phyloP scores from a whole-genome alignment of 2,888 invertebrate genomes.

The Phortica okadai region DNA sequence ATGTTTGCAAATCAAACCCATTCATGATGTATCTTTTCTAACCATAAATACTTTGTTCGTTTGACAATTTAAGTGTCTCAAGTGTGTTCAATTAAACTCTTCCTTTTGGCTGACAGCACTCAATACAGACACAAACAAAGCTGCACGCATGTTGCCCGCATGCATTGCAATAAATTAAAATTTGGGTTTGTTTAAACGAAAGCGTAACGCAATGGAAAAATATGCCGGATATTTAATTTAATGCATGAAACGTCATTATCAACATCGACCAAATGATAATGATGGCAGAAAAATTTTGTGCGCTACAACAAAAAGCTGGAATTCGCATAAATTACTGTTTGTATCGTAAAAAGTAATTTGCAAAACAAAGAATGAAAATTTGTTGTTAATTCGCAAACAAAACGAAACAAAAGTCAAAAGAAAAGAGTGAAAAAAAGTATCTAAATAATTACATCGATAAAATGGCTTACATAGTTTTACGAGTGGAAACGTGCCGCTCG shows the following conservation, averaged over 20 bases:
- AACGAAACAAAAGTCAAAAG: background rate
- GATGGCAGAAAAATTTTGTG: constrained; percentile 29
- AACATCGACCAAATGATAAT: constrained; percentile 24
- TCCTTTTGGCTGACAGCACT: constrained; percentile 48
- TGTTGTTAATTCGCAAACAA: background rate
- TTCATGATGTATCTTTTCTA: no score
- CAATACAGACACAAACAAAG: constrained; percentile 38
- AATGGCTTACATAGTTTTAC: constrained; percentile 7
- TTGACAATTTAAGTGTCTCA: no score
- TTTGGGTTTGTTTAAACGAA: background rate
- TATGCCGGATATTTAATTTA: constrained; percentile 66
- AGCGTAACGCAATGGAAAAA: constrained; percentile 42
- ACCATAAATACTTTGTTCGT: no score
- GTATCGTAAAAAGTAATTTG: constrained; percentile 9
- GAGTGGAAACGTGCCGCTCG: constrained; percentile 6
- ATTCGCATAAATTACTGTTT: constrained; percentile 24
- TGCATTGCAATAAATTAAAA: constrained; percentile 56
- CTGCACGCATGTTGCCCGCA: constrained; percentile 62
- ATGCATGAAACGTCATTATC: constrained; percentile 47
- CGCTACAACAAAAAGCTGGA: constrained; percentile 31
- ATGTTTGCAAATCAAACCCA: no score
- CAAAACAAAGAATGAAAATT: background rate
- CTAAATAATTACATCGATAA: constrained; percentile 8
- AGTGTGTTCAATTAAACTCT: constrained; percentile 36
- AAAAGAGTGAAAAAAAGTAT: background rate